Evolutionary conservation across 2,797 vertebrate species (phyloP).

Genomic region (Cryptoblepharus egeriae): DNA sequence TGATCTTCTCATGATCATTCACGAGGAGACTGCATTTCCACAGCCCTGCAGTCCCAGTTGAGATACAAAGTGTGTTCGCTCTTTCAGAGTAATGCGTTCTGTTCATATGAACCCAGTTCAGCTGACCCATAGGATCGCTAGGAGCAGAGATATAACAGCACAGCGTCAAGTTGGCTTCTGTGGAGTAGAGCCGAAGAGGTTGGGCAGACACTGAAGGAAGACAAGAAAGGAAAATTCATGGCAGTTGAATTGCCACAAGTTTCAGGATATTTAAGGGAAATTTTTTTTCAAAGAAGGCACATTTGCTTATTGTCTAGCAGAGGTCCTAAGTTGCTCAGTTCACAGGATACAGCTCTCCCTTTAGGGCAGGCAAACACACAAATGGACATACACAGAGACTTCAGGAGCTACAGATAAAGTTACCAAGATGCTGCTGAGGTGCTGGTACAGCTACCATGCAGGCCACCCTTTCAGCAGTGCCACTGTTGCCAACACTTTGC

Average conservation of each 20-base stretch:
- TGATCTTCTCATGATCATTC: conserved; percentile 21
- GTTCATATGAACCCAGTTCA: conserved; percentile 54
- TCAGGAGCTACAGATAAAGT: background rate
- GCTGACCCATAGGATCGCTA: background rate
- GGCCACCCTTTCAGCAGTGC: too few relatives aligned
- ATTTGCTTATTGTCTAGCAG: background rate
- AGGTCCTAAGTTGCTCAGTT: background rate
- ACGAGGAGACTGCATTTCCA: conserved; percentile 61
- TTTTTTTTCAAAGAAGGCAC: background rate
- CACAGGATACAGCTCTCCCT: background rate
- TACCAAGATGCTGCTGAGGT: too few relatives aligned
- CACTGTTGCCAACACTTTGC: too few relatives aligned
- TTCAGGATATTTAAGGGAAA: background rate
- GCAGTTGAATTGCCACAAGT: background rate
- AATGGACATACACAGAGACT: too few relatives aligned
- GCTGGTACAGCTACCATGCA: too few relatives aligned
- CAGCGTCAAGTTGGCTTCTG: conserved; percentile 31
- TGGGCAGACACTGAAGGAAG: conserved; percentile 57
- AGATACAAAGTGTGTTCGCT: background rate
- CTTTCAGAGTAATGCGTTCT: conserved; percentile 15
- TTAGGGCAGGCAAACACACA: background rate
- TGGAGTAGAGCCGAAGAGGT: conserved; percentile 14
- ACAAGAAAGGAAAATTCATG: conserved; percentile 1
- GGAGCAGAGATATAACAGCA: conserved; percentile 51
- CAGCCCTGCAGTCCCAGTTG: conserved; percentile 40